Conservation (phyloP, 35 echinoderm and acorn worm genomes). For the Ptychodera flava region DNA sequence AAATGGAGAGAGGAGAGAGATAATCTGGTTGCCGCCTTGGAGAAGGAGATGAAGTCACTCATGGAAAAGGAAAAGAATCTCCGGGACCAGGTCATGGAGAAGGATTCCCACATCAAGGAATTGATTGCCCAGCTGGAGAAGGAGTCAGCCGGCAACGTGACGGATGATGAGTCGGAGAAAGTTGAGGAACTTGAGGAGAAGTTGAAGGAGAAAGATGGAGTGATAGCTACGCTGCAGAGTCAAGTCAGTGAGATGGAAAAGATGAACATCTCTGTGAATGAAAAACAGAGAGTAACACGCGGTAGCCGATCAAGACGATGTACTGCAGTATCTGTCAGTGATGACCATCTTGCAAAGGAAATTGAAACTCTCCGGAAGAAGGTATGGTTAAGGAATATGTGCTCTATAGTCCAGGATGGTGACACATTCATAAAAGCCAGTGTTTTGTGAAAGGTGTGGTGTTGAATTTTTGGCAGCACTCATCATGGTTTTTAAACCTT, state of each 20-base stretch:
- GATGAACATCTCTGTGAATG: neutral
- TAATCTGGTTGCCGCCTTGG: neutral
- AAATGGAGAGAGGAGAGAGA: neutral
- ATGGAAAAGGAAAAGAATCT: neutral
- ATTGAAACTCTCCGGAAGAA: neutral
- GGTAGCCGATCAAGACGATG: neutral
- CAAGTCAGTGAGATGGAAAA: neutral
- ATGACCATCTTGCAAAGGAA: neutral
- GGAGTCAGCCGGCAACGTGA: neutral
- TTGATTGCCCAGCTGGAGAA: neutral
- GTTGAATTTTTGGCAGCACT: too few species aligned
- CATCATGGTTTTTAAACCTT: too few species aligned
- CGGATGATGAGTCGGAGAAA: constrained; percentile 7
- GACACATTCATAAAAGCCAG: too few species aligned
- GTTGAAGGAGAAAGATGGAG: constrained; percentile 3
- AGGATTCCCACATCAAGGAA: neutral
- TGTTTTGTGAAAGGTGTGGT: too few species aligned
- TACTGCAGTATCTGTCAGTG: constrained; percentile 1
- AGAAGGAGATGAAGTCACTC: constrained; percentile 7
- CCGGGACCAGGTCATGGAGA: neutral
- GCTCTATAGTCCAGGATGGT: too few species aligned
- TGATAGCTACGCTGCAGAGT: neutral
- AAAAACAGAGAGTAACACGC: constrained; percentile 24
- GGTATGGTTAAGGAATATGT: too few species aligned
- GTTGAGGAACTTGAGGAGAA: neutral